A percentile compares a stretch with the other conserved stretches of the same genome.
phyloP scores from a whole-genome alignment of 2,888 invertebrate species.

The Sarcophaga subvicina region DNA sequence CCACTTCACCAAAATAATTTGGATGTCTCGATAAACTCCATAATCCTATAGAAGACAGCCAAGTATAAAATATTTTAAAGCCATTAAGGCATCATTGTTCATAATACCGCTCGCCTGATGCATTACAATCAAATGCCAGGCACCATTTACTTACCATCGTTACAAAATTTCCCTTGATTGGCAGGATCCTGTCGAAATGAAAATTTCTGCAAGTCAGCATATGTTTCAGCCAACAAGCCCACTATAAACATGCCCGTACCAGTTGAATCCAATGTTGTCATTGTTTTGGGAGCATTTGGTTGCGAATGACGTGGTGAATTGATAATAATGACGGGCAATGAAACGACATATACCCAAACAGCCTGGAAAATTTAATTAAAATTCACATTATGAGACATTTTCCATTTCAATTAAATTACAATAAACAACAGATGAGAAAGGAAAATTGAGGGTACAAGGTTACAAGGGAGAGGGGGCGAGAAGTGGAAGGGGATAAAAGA shows the following conservation, averaged over 20 bases:
- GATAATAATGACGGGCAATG: conserved; percentile 94
- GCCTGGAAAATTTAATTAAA: conserved; percentile 84
- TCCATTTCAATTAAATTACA: conserved; percentile 31
- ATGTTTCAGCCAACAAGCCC: conserved; percentile 93
- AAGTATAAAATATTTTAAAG: conserved; percentile 24
- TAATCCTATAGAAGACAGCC: conserved; percentile 83
- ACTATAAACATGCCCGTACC: conserved; percentile 93
- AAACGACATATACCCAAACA: conserved; percentile 95
- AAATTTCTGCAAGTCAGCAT: conserved; percentile 96
- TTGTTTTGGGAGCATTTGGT: conserved; percentile 89
- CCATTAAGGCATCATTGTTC: background rate
- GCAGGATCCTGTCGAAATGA: conserved; percentile 93
- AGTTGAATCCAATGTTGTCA: conserved; percentile 93
- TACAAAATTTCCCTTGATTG: conserved; percentile 96
- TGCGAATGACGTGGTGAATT: conserved; percentile 92
- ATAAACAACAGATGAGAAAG: background rate
- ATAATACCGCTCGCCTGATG: conserved; percentile 6
- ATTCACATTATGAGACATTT: conserved; percentile 30
- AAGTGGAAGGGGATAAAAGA: background rate
- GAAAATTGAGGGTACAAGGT: background rate
- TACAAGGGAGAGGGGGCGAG: background rate
- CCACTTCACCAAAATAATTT: conserved; percentile 96
- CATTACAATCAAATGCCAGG: conserved; percentile 17
- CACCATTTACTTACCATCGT: conserved; percentile 86
- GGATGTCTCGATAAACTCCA: conserved; percentile 96